Conservation (phyloP, 2,113 vertebrate genomes). For the Phyllopteryx taeniolatus region DNA sequence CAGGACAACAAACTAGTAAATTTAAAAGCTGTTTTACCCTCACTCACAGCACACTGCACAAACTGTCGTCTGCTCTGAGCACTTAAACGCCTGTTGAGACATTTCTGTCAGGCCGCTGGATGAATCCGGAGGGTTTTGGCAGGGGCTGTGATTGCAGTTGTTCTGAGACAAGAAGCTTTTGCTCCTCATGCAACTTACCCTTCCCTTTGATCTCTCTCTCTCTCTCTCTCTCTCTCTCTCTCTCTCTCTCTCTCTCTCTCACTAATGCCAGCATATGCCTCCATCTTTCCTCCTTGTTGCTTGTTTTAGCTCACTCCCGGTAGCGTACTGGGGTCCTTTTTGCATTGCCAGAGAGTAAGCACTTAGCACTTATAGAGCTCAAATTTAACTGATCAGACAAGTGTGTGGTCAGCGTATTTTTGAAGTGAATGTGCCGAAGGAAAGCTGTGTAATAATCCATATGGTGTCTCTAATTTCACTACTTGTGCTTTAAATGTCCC, state of each 20-base stretch:
- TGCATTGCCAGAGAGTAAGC: constrained; percentile 49
- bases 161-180: constrained; percentile 54
- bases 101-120: constrained; percentile 50
- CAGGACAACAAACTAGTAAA: background rate
- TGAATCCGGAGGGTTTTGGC: constrained; percentile 50
- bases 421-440: constrained; percentile 22
- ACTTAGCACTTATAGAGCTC: constrained; percentile 48
- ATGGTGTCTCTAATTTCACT: constrained; percentile 21
- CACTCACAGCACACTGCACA: constrained; percentile 9
- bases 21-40: background rate
- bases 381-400: constrained; percentile 57
- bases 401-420: constrained; percentile 50
- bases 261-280: background rate
- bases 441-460: constrained; percentile 30
- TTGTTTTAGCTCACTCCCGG: constrained; percentile 32
- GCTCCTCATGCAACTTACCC: constrained; percentile 44
- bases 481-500: constrained; percentile 9
- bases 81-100: constrained; percentile 52
- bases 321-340: constrained; percentile 52
- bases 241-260: background rate
- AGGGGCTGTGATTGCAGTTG: constrained; percentile 59
- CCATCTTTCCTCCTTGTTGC: background rate
- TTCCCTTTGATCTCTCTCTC: constrained; percentile 38
- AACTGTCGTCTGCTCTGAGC: constrained; percentile 27
- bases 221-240: constrained; percentile 13